Base-by-base conservation (phyloP, 2,797 vertebrate species). In the Muscicapa comitata region DNA sequence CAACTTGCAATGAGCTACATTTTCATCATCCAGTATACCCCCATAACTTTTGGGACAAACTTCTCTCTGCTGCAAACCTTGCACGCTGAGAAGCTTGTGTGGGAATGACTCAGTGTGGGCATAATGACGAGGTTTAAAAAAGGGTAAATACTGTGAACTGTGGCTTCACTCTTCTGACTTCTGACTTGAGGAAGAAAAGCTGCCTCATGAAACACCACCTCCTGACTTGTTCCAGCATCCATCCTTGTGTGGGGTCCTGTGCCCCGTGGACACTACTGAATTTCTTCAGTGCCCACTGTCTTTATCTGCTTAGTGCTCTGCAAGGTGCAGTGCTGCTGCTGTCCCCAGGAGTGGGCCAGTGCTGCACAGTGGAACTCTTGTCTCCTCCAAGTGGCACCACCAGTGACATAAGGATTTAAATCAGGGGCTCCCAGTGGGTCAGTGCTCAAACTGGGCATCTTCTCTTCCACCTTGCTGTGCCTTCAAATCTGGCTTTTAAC, bases 211-310 rank as follows among this genome's bases (percentile, higher is more conserved):
- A 80, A 61, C 13, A 12, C 37, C 55, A 37, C 26, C 37, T 73
- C 70, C 76, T 65, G 85, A 55, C 59, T 58, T 51, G 53, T 85
- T 89, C 63, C 63, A 59, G n/a, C 28, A 25, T 40, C 33, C 16
- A 3, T 55, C 37, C 25, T 33, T 35, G 10, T 3, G 2, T 0
- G 0, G 17, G 37, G 28, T 78, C 23, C 66, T 33, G 47, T 25
- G 35, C 31, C 55, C 38, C 0, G 0, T n/a, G 58, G 76, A 33
- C 10, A 10, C 0, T 19, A 40, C 4, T 66, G 65, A 77, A 55
- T 76, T 79, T 63, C 25, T 74, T 77, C 0, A 1, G 24, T 17
- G 45, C 51, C n/a, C 26, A 28, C 0, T 1, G 15, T 26, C 33
- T 73, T 82, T 55, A 13, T 71, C 58, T 58, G 6, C 24, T n/a